phyloP scores from a whole-genome alignment of 2,113 vertebrate genomes.

The Tricholaema leucomelas region DNA sequence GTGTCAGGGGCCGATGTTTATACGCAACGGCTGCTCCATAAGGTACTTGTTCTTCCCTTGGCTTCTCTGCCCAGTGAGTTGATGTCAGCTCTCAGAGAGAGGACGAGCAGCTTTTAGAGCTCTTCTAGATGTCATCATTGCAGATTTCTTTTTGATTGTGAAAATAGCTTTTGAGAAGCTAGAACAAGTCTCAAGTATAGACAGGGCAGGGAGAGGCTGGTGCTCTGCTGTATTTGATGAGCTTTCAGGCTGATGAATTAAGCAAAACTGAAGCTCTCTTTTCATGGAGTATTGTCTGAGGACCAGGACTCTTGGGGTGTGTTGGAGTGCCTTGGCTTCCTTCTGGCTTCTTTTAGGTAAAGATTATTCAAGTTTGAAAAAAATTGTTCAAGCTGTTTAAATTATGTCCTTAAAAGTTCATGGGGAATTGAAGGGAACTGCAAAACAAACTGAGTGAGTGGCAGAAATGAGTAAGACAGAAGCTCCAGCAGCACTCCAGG shows the following conservation, averaged over 20 bases:
- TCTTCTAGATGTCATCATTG: not conserved
- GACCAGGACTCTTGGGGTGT: fast-evolving
- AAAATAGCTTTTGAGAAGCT: slow-evolving; percentile 7
- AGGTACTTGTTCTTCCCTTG: not conserved
- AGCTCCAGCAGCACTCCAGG: not conserved
- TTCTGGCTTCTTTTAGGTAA: not conserved
- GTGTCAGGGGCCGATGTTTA: not conserved
- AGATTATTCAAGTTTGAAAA: not conserved
- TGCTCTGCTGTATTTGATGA: not conserved
- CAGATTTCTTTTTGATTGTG: not conserved
- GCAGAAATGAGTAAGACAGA: not conserved
- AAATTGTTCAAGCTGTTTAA: not conserved
- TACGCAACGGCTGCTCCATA: not conserved
- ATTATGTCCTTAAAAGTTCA: not conserved
- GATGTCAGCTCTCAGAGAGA: not conserved
- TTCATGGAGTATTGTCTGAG: not conserved
- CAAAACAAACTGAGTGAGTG: not conserved
- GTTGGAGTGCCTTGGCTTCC: not conserved
- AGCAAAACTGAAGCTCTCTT: not conserved
- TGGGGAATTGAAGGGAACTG: not conserved
- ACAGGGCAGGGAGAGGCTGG: not conserved
- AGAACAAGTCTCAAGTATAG: not conserved
- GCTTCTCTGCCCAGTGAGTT: not conserved
- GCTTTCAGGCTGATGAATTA: not conserved
- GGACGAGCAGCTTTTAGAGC: not conserved